A percentile compares a stretch with the other conserved stretches of the same genome.
Evolutionary conservation across 1,140 invertebrate genomes (phyloP).

Genomic region (Bombus picipes): DNA sequence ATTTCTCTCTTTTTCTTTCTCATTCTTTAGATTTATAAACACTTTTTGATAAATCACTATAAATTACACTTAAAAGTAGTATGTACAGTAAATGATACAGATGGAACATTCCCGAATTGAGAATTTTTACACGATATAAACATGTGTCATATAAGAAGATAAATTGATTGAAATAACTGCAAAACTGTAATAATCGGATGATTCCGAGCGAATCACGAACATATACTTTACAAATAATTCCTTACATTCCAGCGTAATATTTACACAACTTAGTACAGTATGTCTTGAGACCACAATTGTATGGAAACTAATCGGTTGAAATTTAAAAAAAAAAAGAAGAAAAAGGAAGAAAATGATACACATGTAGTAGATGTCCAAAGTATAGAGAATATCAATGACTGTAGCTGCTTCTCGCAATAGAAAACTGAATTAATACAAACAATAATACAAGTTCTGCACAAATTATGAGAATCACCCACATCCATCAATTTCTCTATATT

Average conservation of each 20-base stretch:
- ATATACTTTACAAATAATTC: background rate
- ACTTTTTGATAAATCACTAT: slow-evolving; percentile 38
- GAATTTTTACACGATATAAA: slow-evolving; percentile 44
- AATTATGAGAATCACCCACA: background rate
- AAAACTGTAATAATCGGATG: too few species aligned
- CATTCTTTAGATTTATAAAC: slow-evolving; percentile 36
- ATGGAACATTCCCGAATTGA: background rate
- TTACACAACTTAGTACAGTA: slow-evolving; percentile 18
- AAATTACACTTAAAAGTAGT: slow-evolving; percentile 48
- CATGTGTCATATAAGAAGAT: background rate
- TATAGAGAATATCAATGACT: background rate
- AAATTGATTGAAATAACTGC: background rate
- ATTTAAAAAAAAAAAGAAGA: too few species aligned
- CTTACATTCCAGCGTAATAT: slow-evolving; percentile 15
- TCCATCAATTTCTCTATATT: background rate
- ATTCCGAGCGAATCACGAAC: background rate
- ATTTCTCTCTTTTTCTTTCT: slow-evolving; percentile 3
- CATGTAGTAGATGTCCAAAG: slow-evolving; percentile 12
- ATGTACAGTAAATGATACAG: slow-evolving; percentile 54
- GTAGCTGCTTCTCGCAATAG: background rate
- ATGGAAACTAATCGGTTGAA: background rate
- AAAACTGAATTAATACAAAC: background rate
- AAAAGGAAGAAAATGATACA: background rate
- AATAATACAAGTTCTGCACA: slow-evolving; percentile 12
- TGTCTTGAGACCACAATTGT: background rate